Percentiles rank a stretch among this genome's conserved stretches.
These are phyloP conservation scores for Cydia splendana DNA, from an alignment of 1,140 invertebrate species.

Conservation along the genomic window DNA sequence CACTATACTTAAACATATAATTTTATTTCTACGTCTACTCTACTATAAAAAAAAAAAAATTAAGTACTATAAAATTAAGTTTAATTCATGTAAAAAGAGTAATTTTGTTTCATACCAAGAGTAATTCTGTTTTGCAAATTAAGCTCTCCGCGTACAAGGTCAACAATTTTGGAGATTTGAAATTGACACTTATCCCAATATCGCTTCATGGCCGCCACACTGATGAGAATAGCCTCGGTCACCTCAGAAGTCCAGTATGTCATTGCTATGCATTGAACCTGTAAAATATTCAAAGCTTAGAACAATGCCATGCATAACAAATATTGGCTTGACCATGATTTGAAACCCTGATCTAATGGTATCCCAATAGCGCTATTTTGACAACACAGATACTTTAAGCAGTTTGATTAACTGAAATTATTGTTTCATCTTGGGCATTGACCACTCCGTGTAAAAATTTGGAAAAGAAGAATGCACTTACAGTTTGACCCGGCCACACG, in stretches of 20 bases:
- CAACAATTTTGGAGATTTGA: conserved; percentile 92
- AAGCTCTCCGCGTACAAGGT: conserved; percentile 91
- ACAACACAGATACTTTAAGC: background rate
- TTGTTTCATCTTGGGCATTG: background rate
- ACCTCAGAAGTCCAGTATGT: conserved; percentile 95
- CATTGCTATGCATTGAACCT: conserved; percentile 91
- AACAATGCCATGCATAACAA: background rate
- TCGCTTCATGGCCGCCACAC: conserved; percentile 75
- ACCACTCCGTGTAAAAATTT: background rate
- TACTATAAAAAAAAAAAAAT: too few species aligned
- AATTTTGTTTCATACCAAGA: conserved; percentile 82
- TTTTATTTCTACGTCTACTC: background rate
- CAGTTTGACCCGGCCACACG: conserved; percentile 93
- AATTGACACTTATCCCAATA: conserved; percentile 82
- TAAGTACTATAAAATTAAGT: too few species aligned
- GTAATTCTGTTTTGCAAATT: conserved; percentile 94
- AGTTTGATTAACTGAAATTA: too few species aligned
- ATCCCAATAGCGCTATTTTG: too few species aligned
- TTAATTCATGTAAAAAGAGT: too few species aligned
- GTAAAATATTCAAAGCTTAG: conserved; percentile 32
- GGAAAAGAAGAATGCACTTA: conserved; percentile 48
- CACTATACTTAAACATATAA: background rate
- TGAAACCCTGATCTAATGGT: background rate
- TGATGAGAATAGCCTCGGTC: conserved; percentile 85
- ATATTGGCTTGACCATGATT: background rate